Percentiles rank a stretch among this genome's conserved stretches.
These are phyloP conservation scores for Panthera tigris DNA, from an alignment of 2,113 vertebrate genomes.

Conservation along the genomic window DNA sequence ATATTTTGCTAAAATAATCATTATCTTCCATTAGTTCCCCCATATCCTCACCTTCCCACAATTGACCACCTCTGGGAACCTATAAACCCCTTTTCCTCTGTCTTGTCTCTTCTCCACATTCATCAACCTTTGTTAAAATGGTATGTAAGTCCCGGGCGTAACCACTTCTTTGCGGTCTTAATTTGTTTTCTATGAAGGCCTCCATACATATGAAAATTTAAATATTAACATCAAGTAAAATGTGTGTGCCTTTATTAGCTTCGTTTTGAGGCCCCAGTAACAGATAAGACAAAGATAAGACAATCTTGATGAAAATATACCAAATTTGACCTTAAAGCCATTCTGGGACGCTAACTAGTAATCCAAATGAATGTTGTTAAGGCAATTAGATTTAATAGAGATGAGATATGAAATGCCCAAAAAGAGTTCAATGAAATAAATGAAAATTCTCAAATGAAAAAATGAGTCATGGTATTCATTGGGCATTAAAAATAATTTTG, in stretches of 20 bases:
- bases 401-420: not conserved
- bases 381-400: not conserved
- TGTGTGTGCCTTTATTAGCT: not conserved
- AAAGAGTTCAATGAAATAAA: not conserved
- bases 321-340: not conserved
- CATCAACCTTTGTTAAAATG: not conserved
- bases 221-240: not conserved
- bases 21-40: not conserved
- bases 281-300: not conserved
- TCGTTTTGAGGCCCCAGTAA: not conserved
- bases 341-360: not conserved
- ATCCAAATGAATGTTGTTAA: not conserved
- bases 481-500: conserved; percentile 1
- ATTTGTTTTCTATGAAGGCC: not conserved
- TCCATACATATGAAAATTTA: not conserved
- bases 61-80: not conserved
- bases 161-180: not conserved
- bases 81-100: not conserved
- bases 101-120: not conserved
- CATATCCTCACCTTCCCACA: not conserved
- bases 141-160: not conserved
- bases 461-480: not conserved
- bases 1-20: not conserved
- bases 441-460: not conserved
- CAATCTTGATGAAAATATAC: not conserved